A percentile compares a stretch with the other conserved stretches of the same genome.
Evolutionary conservation across 2,888 invertebrate genomes (phyloP).

Genomic region (Ectemnius continuus): DNA sequence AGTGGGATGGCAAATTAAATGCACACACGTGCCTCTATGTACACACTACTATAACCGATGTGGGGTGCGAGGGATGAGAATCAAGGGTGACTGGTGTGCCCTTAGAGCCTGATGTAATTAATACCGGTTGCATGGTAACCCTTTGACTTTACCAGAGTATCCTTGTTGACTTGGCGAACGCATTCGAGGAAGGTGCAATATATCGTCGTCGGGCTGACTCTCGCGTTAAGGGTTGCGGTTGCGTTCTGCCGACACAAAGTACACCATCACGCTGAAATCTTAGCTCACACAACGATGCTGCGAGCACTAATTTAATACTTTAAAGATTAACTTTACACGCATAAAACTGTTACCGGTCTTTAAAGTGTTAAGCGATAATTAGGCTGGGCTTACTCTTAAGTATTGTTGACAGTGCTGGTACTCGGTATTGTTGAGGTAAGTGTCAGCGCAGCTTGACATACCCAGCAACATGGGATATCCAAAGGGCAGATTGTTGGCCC

Average conservation of each 20-base stretch:
- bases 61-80: conserved; percentile 6
- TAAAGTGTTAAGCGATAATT: too few species aligned
- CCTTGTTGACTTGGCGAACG: conserved; percentile 73
- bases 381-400: conserved; percentile 55
- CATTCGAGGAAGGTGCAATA: conserved; percentile 74
- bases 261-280: too few species aligned
- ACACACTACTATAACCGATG: neutral
- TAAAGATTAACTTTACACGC: too few species aligned
- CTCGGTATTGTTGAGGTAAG: conserved; percentile 66
- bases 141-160: conserved; percentile 64
- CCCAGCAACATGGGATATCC: conserved; percentile 67
- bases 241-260: conserved; percentile 59
- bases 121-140: conserved; percentile 9
- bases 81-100: neutral
- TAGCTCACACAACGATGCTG: too few species aligned
- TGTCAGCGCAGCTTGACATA: conserved; percentile 67
- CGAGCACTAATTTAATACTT: too few species aligned
- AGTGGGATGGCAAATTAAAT: too few species aligned
- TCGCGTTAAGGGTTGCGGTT: conserved; percentile 53
- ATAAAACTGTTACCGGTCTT: too few species aligned
- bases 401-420: conserved; percentile 69
- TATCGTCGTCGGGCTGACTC: conserved; percentile 59
- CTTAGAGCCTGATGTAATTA: neutral
- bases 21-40: neutral
- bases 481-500: conserved; percentile 77